Evolutionary conservation across 2,113 vertebrate species (phyloP), one percentile per base, ranked within the genome.

Genomic region (Halichoerus grypus): DNA sequence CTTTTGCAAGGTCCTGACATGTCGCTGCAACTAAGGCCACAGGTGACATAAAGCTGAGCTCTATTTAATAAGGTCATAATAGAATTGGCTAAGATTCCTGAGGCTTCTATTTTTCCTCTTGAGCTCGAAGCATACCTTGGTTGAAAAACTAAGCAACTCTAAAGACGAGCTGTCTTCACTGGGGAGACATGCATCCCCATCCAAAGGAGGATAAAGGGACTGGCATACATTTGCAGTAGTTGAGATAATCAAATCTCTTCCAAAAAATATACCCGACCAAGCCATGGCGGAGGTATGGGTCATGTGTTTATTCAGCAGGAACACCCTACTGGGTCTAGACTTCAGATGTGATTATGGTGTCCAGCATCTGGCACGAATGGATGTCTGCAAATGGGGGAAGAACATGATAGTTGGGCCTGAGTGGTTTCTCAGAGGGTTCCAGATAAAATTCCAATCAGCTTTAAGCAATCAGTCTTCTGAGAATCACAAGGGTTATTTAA

Each of bases 81-180:
- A 42, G 69, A 84, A 42, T 22, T 26, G 65, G n/a, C 84, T 74
- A 9, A 74, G 31, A 89, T 42, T 71, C 57, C 28, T 61, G 15
- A 39, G 92, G 42, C 11, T 88, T 88, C 15, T 12, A 33, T 76
- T 65, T 82, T 90, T 59, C 18, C 39, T 67, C 16, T 83, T 92
- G 74, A 80, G 49, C 14, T 51, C 61, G 46, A 80, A 92, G 51
- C 28, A 94, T 95, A 65, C 39, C 19, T 10, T 28, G 28, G 77
- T 80, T 92, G 74, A 49, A 87, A 96, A 96, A 74, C 19, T 10
- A 91, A 71, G 16, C 36, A 53, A 77, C 26, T 42, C 81, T 46
- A 63, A 74, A 81, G 16, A 79, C 3, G 5, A 31, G 13, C 57
- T 57, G 6, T 16, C n/a, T 87, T 96, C 24, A 24, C 16, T 77